Percentiles rank a stretch among this genome's conserved stretches.
phyloP scores from a whole-genome alignment of 2,797 vertebrate species.

The Chromis chromis region DNA sequence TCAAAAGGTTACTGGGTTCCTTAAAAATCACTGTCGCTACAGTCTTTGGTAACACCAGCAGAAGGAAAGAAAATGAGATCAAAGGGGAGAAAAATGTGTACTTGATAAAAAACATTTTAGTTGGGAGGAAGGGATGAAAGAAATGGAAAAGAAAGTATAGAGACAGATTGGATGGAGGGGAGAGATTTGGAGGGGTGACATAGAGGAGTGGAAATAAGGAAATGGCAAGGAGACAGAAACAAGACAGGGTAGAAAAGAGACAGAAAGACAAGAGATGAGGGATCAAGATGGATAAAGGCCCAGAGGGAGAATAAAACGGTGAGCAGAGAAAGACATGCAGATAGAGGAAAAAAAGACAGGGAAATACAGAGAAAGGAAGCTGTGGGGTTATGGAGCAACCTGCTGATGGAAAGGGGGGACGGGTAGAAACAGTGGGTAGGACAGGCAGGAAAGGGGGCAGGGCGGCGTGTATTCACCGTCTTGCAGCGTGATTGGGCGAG shows the following conservation, averaged over 20 bases:
- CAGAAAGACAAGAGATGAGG: conserved; percentile 16
- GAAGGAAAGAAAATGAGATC: background rate
- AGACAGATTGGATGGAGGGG: background rate
- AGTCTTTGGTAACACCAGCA: conserved; percentile 7
- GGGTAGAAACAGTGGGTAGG: conserved; percentile 31
- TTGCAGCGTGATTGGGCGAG: conserved; percentile 72
- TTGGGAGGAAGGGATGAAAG: conserved; percentile 8
- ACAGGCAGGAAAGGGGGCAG: conserved; percentile 50
- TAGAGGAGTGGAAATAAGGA: conserved; percentile 43
- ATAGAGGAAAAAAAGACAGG: conserved; percentile 46
- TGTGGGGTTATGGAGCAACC: conserved; percentile 25
- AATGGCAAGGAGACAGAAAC: conserved; percentile 24
- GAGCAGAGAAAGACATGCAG: conserved; percentile 29
- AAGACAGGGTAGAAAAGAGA: background rate
- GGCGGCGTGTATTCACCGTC: conserved; percentile 43
- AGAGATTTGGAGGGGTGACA: conserved; percentile 66
- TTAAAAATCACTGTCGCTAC: background rate
- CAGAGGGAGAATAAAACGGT: conserved; percentile 16
- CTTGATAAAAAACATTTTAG: conserved; percentile 16
- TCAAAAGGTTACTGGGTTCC: background rate
- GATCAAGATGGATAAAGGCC: conserved; percentile 41
- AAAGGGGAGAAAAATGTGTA: background rate
- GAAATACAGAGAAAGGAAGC: conserved; percentile 58
- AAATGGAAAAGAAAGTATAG: background rate
- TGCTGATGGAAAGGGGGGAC: conserved; percentile 37